Conservation (phyloP, 2,797 vertebrate genomes). For the Muraenolepis orangiensis region DNA sequence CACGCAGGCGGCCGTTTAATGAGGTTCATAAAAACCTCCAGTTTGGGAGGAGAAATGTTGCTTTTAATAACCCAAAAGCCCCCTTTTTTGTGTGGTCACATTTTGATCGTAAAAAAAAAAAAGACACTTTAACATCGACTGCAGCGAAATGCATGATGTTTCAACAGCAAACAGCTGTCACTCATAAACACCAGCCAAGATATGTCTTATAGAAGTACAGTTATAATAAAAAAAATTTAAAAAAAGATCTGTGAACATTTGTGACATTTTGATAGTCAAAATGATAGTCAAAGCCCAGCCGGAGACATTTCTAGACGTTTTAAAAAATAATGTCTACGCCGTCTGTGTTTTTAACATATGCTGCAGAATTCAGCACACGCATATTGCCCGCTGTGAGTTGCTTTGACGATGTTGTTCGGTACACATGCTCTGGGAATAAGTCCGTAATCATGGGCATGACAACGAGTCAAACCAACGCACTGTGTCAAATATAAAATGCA, state of each 20-base stretch:
- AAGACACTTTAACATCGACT: not conserved
- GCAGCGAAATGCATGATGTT: not conserved
- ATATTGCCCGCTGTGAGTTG: no score
- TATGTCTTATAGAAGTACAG: not conserved
- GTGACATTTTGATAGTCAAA: not conserved
- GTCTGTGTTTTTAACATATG: not conserved
- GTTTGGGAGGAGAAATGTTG: not conserved
- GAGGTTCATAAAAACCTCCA: not conserved
- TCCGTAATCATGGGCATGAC: not conserved
- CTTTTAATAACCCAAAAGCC: not conserved
- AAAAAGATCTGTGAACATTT: no score
- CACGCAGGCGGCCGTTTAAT: not conserved
- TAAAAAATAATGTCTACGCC: not conserved
- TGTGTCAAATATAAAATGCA: not conserved
- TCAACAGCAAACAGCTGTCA: conserved; percentile 1
- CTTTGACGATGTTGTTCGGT: not conserved
- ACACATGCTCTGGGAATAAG: not conserved
- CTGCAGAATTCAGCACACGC: not conserved
- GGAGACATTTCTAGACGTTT: not conserved
- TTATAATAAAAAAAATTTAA: not conserved
- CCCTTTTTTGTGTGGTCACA: not conserved
- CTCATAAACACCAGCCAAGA: not conserved
- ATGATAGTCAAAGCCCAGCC: not conserved
- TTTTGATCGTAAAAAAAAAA: not conserved
- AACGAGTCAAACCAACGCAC: not conserved